Evolutionary conservation across 2,113 vertebrate genomes (phyloP), one percentile per base, ranked within the genome.

Genomic region (Oriolus oriolus): DNA sequence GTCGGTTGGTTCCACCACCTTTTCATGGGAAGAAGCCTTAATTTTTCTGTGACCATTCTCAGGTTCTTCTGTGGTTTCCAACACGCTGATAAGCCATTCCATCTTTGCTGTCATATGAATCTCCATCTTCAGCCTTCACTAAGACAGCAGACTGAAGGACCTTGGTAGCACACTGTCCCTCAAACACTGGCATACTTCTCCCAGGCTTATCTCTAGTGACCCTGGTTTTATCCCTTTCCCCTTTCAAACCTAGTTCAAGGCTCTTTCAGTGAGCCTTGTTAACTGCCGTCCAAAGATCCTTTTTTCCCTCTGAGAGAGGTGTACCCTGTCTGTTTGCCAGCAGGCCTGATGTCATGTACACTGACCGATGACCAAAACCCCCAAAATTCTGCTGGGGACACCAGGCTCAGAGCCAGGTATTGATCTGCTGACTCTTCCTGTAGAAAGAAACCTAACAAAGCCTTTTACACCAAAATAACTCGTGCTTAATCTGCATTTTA

Each of bases 41-140:
- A 41, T 35, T 91, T 76, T 70, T 33, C 3, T 0, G 0, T 41
- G 33, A 41, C 47, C 3, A 14, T 78, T 78, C 26, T 78, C 11
- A 22, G 26, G 21, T 9, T 4, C 33, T 56, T 73, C 24, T 11
- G 8, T 66, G 41, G 5, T 66, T 90, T 87, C 41, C 50, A 49
- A 39, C 15, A 24, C 35, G 41, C 20, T 53, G 31, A 2, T 39
- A 66, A 61, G 13, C 21, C 21, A 5, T 54, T n/a, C 35, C 4
- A 5, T 71, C 33, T 78, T 78, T 26, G 59, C 19, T 73, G 41
- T 47, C 2, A 0, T 24, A 4, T 35, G 59, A 37, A 17, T 60
- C 13, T 68, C 22, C 33, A 37, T 61, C 41, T 64, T 16, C 59
- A 56, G 4, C 42, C 21, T 68, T 41, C 47, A 18, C 16, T 27